phyloP scores from a whole-genome alignment of 2,888 invertebrate genomes.

The Epirrita christyi region DNA sequence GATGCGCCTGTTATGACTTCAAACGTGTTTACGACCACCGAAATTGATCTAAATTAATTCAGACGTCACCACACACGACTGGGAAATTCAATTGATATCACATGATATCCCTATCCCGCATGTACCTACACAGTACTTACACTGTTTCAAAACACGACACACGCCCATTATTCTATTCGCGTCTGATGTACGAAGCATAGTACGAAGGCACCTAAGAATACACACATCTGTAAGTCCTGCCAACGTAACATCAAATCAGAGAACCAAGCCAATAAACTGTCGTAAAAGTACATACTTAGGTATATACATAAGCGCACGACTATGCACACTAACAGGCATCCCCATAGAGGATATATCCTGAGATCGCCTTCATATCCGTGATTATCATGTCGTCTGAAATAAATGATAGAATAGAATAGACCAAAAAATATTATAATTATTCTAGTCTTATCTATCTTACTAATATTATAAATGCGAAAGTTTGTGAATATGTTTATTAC shows the following conservation, averaged over 20 bases:
- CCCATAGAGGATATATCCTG: no score
- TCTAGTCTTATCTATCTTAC: no score
- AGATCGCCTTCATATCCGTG: no score
- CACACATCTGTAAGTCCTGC: conserved; percentile 5
- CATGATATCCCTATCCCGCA: conserved; percentile 37
- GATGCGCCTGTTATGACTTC: conserved; percentile 18
- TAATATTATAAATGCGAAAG: no score
- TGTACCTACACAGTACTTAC: not conserved
- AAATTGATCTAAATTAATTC: conserved; percentile 60
- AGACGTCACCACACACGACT: conserved; percentile 41
- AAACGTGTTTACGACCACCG: conserved; percentile 31
- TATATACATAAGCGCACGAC: no score
- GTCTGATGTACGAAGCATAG: conserved; percentile 2
- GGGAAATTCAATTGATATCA: conserved; percentile 51
- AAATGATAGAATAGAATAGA: no score
- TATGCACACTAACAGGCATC: no score
- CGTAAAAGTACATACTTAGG: no score
- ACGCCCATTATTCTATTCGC: conserved; percentile 22
- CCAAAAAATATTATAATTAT: no score
- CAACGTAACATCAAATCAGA: conserved; percentile 4
- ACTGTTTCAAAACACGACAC: conserved; percentile 9
- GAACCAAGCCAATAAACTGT: conserved; percentile 4
- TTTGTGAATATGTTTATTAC: no score
- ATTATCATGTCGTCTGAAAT: no score
- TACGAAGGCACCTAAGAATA: conserved; percentile 7